A percentile compares a stretch with the other conserved stretches of the same genome.
Conservation (phyloP, 2,888 invertebrate genomes). For the Meloe dianella region DNA sequence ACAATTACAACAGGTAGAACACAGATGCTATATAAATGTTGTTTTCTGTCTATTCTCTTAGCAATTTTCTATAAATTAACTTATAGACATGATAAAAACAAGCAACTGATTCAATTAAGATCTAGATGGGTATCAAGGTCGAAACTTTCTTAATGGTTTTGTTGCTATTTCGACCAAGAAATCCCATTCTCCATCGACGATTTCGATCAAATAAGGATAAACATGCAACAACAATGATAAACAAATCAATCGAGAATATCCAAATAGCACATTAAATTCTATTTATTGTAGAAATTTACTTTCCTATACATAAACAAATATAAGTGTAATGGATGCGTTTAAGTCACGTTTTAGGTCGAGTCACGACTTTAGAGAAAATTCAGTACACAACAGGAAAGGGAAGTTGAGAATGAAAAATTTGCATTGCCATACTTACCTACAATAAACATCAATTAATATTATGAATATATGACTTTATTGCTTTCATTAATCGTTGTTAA, state of each 20-base stretch:
- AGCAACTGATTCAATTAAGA: too few species aligned
- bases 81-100: too few species aligned
- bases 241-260: too few species aligned
- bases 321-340: background rate
- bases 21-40: too few species aligned
- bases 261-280: background rate
- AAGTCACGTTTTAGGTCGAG: conserved; percentile 45
- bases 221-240: background rate
- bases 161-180: background rate
- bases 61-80: too few species aligned
- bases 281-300: background rate
- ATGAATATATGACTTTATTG: too few species aligned
- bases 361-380: conserved; percentile 31
- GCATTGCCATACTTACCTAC: conserved; percentile 1
- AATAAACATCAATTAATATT: too few species aligned
- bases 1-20: too few species aligned
- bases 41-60: too few species aligned
- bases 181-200: background rate
- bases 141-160: background rate
- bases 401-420: conserved; percentile 18
- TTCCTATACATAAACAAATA: background rate
- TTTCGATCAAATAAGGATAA: background rate
- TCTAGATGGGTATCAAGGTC: too few species aligned
- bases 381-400: conserved; percentile 36
- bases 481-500: too few species aligned